Base-by-base conservation (phyloP, 2,888 invertebrate species). In the Adineta ricciae region DNA sequence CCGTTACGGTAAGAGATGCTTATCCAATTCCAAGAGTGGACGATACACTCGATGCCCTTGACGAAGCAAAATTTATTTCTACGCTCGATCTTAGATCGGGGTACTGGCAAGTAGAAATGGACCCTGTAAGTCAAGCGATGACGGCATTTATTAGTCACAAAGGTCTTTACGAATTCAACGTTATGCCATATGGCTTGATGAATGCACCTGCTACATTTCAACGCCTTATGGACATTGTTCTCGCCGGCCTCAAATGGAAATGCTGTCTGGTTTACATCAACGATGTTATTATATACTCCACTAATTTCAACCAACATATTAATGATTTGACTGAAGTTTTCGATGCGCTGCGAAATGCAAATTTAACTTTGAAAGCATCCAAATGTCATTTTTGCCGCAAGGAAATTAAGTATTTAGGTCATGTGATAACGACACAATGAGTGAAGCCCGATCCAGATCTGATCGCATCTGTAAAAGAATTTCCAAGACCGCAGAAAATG, bases 181-280 rank as follows among this genome's bases (percentile, higher is more conserved):
- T 46, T 46, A 46, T 46, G 46, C 46, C 46, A 8, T 46, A 46
- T 46, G 46, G 46, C 5, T 46, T 46, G 11, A 8, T 11, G 8
- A 46, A 46, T 46, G 46, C 46, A 8, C 46, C 46, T 8, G 46
- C 46, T 11, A 46, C 46, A 8, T 46, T 46, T 11, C 46, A 46
- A 46, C 84, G 88, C 0, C 36, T 88, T 9, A 90, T 90, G 88
- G 87, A 90, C 78, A 84, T 86, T 14, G 87, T 88, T 2, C 86
- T 89, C 32, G 85, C 86, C 0, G 88, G 87, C 0, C 64, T 89
- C 32, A 86, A 87, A n/a, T 87, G 86, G 86, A 73, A 84, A 8
- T 86, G 86, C 19, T 88, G 88, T 84, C 88, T 90, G 46, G 88
- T 90, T 0, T 90, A 90, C 84, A 83, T 90, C 21, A 89, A 90